Base-by-base conservation (phyloP, 2,888 invertebrate species). In the Eledone cirrhosa region DNA sequence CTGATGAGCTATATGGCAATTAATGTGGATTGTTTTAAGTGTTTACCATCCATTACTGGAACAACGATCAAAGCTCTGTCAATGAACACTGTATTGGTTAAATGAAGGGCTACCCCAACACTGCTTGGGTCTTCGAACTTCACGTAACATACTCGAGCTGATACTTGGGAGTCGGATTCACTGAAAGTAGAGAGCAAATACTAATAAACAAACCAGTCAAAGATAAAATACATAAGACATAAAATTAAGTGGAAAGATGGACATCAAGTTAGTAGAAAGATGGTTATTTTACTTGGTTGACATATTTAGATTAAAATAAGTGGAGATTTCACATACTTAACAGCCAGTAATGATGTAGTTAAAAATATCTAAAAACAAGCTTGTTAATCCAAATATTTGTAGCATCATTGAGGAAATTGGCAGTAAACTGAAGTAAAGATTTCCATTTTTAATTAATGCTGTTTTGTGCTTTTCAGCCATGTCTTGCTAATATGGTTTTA, bases 71-170 rank as follows among this genome's bases (percentile, higher is more conserved):
- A 91, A 0, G 99, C 99, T 80, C 98, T 93, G 91, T 99, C 99
- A 87, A 99, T 98, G 90, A 99, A 99, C 19, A 99, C 99, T 0
- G 98, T 99, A 90, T 99, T 99, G 22, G 98, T 98, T 93, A 99
- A 94, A 91, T 99, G 99, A 88, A 98, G 97, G 0, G 99, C 97
- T n/a, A 98, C 96, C 27, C 95, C 95, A 33, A 97, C 97, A 83
- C 95, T 95, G 65, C 93, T 92, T 8, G 95, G 93, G 86, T 98
- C 97, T 84, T 96, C 94, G 91, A 96, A 99, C 90, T 97, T 97
- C 67, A 99, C 95, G 91, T 97, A 99, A 90, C 98, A 98, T 89
- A 99, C 97, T 85, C 97, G 94, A 0, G 97, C 96, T 0, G 96
- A 96, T 81, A 97, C 96, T 0, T 96, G 96, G 80, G 96, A 95